These are phyloP conservation scores for Tinamus major DNA, from an alignment of 2,797 vertebrate species.

Conservation along the genomic window DNA sequence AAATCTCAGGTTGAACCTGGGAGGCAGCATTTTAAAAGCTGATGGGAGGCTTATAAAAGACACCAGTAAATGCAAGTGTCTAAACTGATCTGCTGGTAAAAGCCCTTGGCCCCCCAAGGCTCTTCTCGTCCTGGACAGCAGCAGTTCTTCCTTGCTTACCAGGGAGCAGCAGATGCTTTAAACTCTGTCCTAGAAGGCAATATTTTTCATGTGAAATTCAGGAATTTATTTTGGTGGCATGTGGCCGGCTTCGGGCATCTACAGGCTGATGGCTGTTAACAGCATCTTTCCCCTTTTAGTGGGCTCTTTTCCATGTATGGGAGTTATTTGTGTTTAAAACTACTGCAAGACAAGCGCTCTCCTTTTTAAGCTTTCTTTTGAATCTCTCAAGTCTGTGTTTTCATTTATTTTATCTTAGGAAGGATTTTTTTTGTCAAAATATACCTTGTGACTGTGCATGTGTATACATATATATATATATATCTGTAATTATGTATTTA, in stretches of 20 bases:
- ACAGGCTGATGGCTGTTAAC: neutral
- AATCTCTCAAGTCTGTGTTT: neutral
- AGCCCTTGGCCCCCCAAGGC: neutral
- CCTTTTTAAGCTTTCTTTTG: neutral
- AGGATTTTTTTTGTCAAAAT: neutral
- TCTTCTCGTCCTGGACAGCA: rapidly evolving
- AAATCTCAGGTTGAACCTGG: neutral
- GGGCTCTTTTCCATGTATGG: neutral
- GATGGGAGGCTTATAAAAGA: rapidly evolving
- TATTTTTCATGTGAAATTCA: neutral
- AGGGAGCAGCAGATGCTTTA: neutral
- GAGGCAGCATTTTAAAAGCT: neutral
- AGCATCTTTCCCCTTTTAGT: neutral
- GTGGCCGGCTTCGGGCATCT: neutral
- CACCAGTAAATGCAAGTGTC: neutral
- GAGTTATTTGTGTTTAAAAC: neutral
- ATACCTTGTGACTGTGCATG: neutral
- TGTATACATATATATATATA: too few species aligned
- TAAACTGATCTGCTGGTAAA: neutral
- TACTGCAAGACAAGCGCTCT: neutral
- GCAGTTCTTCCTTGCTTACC: neutral
- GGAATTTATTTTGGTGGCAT: slow-evolving; percentile 1
- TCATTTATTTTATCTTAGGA: neutral
- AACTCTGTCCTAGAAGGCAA: neutral
- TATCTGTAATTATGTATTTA: neutral